phyloP scores from a whole-genome alignment of 2,888 invertebrate genomes.

The Plutella xylostella region DNA sequence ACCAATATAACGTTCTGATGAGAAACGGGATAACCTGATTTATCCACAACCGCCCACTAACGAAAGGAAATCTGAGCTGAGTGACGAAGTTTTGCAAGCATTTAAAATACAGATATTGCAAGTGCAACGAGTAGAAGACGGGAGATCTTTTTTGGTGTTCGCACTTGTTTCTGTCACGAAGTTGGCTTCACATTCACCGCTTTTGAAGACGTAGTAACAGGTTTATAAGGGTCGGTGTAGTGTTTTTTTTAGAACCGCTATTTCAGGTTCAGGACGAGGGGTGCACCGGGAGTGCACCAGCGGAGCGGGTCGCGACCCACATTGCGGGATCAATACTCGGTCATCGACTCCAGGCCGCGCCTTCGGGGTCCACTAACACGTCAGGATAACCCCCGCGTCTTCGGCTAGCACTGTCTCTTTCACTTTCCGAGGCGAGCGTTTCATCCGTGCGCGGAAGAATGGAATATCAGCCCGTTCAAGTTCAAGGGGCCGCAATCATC shows the following conservation, averaged over 20 bases:
- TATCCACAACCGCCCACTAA: too few relatives aligned
- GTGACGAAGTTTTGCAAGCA: too few relatives aligned
- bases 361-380: too few relatives aligned
- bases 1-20: too few relatives aligned
- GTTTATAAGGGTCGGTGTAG: not conserved
- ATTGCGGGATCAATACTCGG: conserved; percentile 65
- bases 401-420: not conserved
- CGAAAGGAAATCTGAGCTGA: too few relatives aligned
- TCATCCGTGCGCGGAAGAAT: not conserved
- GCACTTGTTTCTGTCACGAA: not conserved
- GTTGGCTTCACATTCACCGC: not conserved
- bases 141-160: not conserved
- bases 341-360: conserved; percentile 46
- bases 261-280: not conserved
- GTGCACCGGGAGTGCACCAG: conserved; percentile 40
- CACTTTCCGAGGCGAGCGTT: not conserved
- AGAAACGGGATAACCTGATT: too few relatives aligned
- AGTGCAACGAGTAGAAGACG: not conserved
- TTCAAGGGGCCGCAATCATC: not conserved
- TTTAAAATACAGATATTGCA: not conserved
- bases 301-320: conserved; percentile 65
- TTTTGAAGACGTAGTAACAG: not conserved
- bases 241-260: not conserved
- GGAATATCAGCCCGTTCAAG: not conserved
- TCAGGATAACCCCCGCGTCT: not conserved